Conservation (phyloP, 2,113 vertebrate species). For the Macquaria ambigua region DNA sequence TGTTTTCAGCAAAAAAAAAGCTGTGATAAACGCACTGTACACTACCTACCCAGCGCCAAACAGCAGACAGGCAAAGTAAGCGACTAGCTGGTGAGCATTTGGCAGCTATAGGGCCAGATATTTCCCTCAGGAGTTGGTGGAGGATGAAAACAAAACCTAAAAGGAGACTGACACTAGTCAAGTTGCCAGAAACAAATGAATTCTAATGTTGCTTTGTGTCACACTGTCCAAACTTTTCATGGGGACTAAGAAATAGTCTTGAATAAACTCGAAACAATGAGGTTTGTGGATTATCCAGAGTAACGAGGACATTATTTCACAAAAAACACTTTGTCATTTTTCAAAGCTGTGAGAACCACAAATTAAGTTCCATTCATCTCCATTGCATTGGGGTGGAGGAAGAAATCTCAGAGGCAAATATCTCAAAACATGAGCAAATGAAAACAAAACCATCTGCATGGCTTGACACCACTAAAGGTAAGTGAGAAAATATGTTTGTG, state of each 20-base stretch:
- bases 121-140: background rate
- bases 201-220: background rate
- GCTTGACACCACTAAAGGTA: background rate
- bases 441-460: background rate
- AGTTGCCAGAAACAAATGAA: background rate
- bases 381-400: background rate
- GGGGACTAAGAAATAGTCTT: background rate
- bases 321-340: background rate
- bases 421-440: background rate
- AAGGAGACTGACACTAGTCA: background rate
- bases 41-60: background rate
- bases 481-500: background rate
- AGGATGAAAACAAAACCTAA: background rate
- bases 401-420: conserved; percentile 6
- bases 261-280: background rate
- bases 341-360: background rate
- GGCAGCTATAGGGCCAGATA: background rate
- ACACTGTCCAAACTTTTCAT: background rate
- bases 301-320: background rate
- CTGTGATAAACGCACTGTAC: no score
- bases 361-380: background rate
- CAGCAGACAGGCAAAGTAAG: background rate
- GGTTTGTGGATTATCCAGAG: background rate
- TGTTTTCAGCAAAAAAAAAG: background rate
- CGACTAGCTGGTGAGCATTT: background rate